Evolutionary conservation across 2,888 invertebrate species (phyloP), one percentile per base, ranked within the genome.

Genomic region (Seira musarum): DNA sequence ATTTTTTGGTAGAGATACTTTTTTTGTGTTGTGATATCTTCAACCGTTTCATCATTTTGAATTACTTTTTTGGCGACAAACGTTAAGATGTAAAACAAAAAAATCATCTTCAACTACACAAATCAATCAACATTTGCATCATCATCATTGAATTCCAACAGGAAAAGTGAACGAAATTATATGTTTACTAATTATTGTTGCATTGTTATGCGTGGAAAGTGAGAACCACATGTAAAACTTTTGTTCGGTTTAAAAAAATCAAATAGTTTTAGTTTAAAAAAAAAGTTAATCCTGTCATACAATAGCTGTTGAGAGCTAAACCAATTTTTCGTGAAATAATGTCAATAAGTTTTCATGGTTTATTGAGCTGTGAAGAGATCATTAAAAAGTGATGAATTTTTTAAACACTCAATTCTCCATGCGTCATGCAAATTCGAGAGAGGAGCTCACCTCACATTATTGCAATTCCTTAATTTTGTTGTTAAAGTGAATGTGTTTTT

Each of bases 1-100:
- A 66, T 70, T 80, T 74, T 70, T 68, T 64, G 63, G 66, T 49
- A n/a, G n/a, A n/a, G n/a, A n/a, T n/a, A 68, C 61, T 53, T 68
- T 65, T 63, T 25, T 67, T 19, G 19, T 60, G 19, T 35, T 30
- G 35, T 46, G 65, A 68, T 25, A 57, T 15, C 40, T 13, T 5
- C 71, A 53, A 19, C 40, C 67, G 65, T 68, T 80, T 73, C 30
- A 30, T 30, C 8, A 30, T 30, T n/a, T 13, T 49, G 49, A 2
- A 49, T 13, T 15, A 49, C 15, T 49, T 49, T 49, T 49, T 49
- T 49, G 49, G 49, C 17, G 49, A 49, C 49, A 49, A 49, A n/a
- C 2, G 49, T 49, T 49, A 13, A 49, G 15, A 2, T 49, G 13
- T 49, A 49, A 30, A 2, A 30, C 30, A 8, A 30, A 30, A 30